Conservation (phyloP, 2,888 invertebrate genomes). For the Gandaritis pyraliata region DNA sequence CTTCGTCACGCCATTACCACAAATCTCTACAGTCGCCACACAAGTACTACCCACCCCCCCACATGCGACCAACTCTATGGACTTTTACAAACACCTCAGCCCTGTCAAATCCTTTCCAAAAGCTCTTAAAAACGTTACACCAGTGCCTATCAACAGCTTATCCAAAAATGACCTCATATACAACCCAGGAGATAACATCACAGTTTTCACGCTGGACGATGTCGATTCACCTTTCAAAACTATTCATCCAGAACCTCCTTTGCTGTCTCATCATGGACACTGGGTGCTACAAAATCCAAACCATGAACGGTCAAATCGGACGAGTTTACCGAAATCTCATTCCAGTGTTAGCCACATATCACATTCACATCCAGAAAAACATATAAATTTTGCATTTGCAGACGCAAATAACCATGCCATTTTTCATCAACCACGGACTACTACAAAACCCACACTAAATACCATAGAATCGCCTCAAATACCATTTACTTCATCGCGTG, state of each 20-base stretch:
- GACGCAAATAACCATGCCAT: conserved; percentile 50
- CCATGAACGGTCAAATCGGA: conserved; percentile 20
- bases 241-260: conserved; percentile 51
- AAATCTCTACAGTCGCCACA: conserved; percentile 49
- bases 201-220: conserved; percentile 59
- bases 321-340: conserved; percentile 39
- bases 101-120: conserved; percentile 61
- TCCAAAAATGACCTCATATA: conserved; percentile 36
- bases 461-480: conserved; percentile 41
- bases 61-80: conserved; percentile 55
- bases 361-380: conserved; percentile 42
- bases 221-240: conserved; percentile 55
- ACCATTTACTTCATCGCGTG: conserved; percentile 45
- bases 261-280: conserved; percentile 40
- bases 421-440: conserved; percentile 37
- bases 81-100: conserved; percentile 58
- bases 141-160: conserved; percentile 30
- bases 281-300: conserved; percentile 39
- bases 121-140: conserved; percentile 52
- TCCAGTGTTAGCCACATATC: conserved; percentile 34
- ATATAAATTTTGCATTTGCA: conserved; percentile 46
- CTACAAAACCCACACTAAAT: conserved; percentile 22
- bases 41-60: conserved; percentile 54
- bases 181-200: conserved; percentile 54
- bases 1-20: conserved; percentile 65